Base-by-base conservation (phyloP, 2,113 vertebrate genomes). In the Heterotilapia buettikoferi region DNA sequence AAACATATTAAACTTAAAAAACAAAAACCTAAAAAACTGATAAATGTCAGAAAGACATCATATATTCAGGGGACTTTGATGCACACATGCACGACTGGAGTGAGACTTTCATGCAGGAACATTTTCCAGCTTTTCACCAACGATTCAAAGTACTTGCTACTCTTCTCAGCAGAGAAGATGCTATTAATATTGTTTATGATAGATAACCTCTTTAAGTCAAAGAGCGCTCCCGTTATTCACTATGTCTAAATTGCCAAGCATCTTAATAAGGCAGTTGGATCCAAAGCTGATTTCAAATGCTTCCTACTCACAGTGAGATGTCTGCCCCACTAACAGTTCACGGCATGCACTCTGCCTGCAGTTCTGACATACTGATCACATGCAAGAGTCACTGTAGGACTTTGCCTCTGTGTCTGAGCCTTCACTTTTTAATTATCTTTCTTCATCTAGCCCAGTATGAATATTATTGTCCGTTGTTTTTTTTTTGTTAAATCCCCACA, bases 311-410 rank as follows among this genome's bases (percentile, higher is more conserved):
- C 80, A 56, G 56, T 9, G 26, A 87, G 73, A 45, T 84, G 85
- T 82, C 47, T 81, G 50, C 43, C 84, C 38, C 33, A n/a, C 66
- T 33, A 31, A 68, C 24, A 56, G 66, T 53, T 89, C 68, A 68
- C 26, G 21, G 26, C 29, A 14, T 29, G 81, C 36, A 8, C 7
- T 78, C 68, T 47, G 43, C 53, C 78, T 66, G 52, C 85, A 38
- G 16, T 24, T 83, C 45, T 84, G 83, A 92, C 87, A 89, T 4
- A 31, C 21, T 86, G 92, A 91, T 88, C 87, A 89, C 57, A 94
- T 78, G 76, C 82, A 83, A 26, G 54, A 40, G 47, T 63, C 90
- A 94, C 90, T 88, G 26, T 21, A 61, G 7, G 84, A 93, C 91
- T 84, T 73, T 47, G 43, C 76, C 19, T 56, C 79, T 45, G 10